Base-by-base conservation (phyloP, 2,113 vertebrate genomes). In the Chamaetylas fuelleborni region DNA sequence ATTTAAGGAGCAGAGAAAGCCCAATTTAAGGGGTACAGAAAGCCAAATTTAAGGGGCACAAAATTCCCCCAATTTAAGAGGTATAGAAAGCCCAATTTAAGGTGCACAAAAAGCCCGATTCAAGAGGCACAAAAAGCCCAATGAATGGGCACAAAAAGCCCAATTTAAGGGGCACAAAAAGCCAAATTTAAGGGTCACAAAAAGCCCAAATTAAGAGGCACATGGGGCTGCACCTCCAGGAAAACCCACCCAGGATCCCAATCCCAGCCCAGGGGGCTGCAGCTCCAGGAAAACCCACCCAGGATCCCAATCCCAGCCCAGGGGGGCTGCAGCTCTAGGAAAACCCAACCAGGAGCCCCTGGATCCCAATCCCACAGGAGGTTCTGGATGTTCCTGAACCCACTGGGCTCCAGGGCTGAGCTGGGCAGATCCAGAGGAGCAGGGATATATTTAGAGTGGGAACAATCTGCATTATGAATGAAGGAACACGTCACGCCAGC, bases 361-460 rank as follows among this genome's bases (percentile, higher is more conserved):
- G 73, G 28, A 33, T 34, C 56, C 19, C 12, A 5, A 8, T 25
- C 25, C 65, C 5, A 0, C 13, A 12, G 81, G 66, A 14, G 12
- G 7, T 4, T 15, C 28, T 0, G 3, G 58, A 13, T 1, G 4
- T 0, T 19, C 28, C 29, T 11, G 12, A 31, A 19, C 51, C 9
- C 0, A 1, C 92, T 24, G 47, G 8, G 80, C 72, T 72, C 16
- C 6, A 31, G 77, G 76, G 62, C 80, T 29, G 53, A 1, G 5
- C 71, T 14, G 17, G 22, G 94, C 82, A 48, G 94, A 62, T 88
- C 24, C 60, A 28, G 51, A 28, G 86, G 51, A 76, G 11, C 38
- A 19, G 64, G 61, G 80, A 57, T 89, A 26, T 78, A 69, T 91
- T 96, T 87, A 40, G 95, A 82, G 77, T 38, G 57, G 95, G 91